Conservation (phyloP, 1,140 invertebrate species). For the Pseudomyrmex flavicornis region DNA sequence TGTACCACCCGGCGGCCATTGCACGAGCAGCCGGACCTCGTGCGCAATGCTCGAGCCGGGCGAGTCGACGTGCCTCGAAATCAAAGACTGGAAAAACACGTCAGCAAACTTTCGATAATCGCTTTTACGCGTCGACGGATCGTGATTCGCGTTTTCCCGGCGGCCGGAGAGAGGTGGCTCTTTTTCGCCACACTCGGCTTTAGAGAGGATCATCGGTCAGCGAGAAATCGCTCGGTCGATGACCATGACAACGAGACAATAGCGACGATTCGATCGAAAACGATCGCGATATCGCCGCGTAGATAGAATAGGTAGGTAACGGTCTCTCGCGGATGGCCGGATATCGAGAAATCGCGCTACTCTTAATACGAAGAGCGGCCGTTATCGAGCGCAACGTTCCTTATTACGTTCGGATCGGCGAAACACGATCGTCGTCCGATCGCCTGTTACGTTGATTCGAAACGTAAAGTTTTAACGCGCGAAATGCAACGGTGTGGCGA, state of each 20-base stretch:
- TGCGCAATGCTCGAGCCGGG: slow-evolving; percentile 8
- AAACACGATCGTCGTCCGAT: not conserved
- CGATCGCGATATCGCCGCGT: slow-evolving; percentile 9
- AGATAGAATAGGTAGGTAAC: not conserved
- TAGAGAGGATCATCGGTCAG: slow-evolving; percentile 8
- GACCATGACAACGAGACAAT: not conserved
- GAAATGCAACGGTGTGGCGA: not conserved
- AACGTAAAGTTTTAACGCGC: not conserved
- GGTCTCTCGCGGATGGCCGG: not conserved
- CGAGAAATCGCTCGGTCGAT: not conserved
- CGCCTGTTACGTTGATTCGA: not conserved
- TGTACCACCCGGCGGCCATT: slow-evolving; percentile 55
- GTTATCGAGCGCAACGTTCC: slow-evolving; percentile 19
- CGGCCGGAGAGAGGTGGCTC: not conserved
- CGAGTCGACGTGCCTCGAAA: slow-evolving; percentile 58
- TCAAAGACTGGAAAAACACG: slow-evolving; percentile 61
- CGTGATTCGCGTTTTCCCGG: slow-evolving; percentile 32
- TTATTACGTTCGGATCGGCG: slow-evolving; percentile 2
- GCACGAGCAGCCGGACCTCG: slow-evolving; percentile 22
- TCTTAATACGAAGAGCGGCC: not conserved
- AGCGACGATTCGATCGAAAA: slow-evolving; percentile 15
- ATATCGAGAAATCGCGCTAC: slow-evolving; percentile 14
- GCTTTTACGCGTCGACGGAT: slow-evolving; percentile 54
- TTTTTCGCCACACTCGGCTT: slow-evolving; percentile 29
- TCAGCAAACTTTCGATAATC: slow-evolving; percentile 61